phyloP scores from a whole-genome alignment of 1,140 invertebrate genomes.

The Monomorium pharaonis region DNA sequence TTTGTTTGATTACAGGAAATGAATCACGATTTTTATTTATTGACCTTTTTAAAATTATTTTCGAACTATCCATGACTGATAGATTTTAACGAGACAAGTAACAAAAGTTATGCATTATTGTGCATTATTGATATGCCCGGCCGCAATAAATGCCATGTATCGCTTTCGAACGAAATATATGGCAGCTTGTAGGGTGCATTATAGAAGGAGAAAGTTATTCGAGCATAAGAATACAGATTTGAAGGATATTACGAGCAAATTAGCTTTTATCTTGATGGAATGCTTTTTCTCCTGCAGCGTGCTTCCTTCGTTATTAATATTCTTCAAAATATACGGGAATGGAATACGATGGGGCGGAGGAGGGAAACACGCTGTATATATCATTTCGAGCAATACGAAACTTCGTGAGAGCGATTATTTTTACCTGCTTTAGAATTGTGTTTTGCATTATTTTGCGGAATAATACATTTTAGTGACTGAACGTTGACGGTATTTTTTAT shows the following conservation, averaged over 20 bases:
- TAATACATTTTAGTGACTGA: neutral
- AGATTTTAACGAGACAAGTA: neutral
- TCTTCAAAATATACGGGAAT: neutral
- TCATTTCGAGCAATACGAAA: constrained; percentile 13
- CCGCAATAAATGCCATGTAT: neutral
- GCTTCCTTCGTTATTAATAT: constrained; percentile 13
- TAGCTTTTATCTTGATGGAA: constrained; percentile 1
- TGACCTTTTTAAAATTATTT: neutral
- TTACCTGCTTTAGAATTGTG: neutral
- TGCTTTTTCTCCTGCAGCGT: neutral
- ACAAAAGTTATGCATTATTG: neutral
- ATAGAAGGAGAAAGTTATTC: neutral
- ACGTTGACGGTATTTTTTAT: neutral
- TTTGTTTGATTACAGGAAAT: neutral
- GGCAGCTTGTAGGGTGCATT: neutral
- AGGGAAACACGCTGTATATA: constrained; percentile 7
- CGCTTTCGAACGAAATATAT: neutral
- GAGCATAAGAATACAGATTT: constrained; percentile 3
- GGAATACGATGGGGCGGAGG: neutral
- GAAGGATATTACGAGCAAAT: constrained; percentile 13
- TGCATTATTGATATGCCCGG: neutral
- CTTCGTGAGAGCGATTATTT: constrained; percentile 6
- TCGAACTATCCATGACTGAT: neutral
- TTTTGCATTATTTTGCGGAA: neutral
- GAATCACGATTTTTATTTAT: neutral